phyloP scores from a whole-genome alignment of 2,888 invertebrate genomes.

The Lycaena phlaeas region DNA sequence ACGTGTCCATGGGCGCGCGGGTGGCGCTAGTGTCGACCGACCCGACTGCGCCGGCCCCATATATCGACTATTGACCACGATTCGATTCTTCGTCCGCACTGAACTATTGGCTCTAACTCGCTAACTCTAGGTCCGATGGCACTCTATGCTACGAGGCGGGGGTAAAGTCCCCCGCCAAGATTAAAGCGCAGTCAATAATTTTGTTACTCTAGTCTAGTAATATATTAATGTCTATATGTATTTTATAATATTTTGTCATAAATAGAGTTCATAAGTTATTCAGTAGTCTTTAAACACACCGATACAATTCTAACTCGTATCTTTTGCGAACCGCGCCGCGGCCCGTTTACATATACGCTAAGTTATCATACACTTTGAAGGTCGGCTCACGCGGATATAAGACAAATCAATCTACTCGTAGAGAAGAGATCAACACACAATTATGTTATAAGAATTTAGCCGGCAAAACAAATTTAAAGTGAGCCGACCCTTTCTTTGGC shows the following conservation, averaged over 20 bases:
- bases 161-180: constrained; percentile 25
- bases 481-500: constrained; percentile 37
- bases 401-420: neutral
- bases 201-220: constrained; percentile 6
- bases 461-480: constrained; percentile 17
- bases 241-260: constrained; percentile 7
- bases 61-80: constrained; percentile 15
- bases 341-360: neutral
- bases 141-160: constrained; percentile 55
- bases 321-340: neutral
- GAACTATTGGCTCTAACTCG: constrained; percentile 51
- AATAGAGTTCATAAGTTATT: constrained; percentile 1
- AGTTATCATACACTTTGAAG: constrained; percentile 3
- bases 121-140: constrained; percentile 68
- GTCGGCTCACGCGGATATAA: neutral
- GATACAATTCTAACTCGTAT: neutral
- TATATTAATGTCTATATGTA: constrained; percentile 7
- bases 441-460: neutral
- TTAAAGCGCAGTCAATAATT: constrained; percentile 24
- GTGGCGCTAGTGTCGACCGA: constrained; percentile 15
- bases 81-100: constrained; percentile 66
- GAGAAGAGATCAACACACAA: neutral
- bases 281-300: constrained; percentile 1
- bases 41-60: neutral
- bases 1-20: constrained; percentile 19